Conservation (phyloP, 2,888 invertebrate genomes). For the Camponotus fellah region DNA sequence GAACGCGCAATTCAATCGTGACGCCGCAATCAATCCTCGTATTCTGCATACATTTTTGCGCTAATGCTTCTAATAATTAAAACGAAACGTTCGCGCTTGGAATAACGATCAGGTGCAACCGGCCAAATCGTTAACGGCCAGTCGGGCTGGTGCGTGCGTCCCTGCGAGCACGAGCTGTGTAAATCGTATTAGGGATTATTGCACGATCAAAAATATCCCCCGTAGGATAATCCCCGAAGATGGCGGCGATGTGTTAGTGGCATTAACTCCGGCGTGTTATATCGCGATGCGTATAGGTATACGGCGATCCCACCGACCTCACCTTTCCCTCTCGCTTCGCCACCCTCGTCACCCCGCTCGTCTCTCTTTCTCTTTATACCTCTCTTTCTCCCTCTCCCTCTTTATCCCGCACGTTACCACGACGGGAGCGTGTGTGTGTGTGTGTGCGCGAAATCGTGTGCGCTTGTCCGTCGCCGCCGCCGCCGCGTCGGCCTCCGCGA, state of each 20-base stretch:
- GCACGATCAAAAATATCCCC: conserved; percentile 85
- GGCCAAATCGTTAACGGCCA: conserved; percentile 69
- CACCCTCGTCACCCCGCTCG: conserved; percentile 28
- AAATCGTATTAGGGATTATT: conserved; percentile 86
- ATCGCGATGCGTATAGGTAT: conserved; percentile 67
- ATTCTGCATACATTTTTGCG: conserved; percentile 27
- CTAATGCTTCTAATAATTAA: conserved; percentile 45
- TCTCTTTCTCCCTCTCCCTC: conserved; percentile 35
- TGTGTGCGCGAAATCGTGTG: conserved; percentile 40
- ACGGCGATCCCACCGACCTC: conserved; percentile 72
- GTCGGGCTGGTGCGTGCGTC: conserved; percentile 73
- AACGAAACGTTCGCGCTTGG: conserved; percentile 33
- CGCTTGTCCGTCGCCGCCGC: conserved; percentile 14
- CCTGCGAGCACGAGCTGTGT: conserved; percentile 82
- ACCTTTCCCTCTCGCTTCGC: conserved; percentile 51
- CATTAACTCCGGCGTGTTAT: conserved; percentile 79
- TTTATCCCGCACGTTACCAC: conserved; percentile 11
- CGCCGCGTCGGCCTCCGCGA: conserved; percentile 66
- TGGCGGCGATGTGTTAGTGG: conserved; percentile 80
- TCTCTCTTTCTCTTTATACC: conserved; percentile 31
- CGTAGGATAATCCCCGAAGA: conserved; percentile 84
- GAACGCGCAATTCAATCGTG: background rate
- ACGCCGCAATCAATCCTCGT: background rate
- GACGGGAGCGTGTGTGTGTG: conserved; percentile 18
- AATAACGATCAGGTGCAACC: conserved; percentile 64